Conservation (phyloP, 2,113 vertebrate genomes). For the pig (Sus scrofa) region T2T-Sscrofa CM000812.6:232625001-232625500, state of each 20-base stretch:
- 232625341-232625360: conserved; percentile 13
- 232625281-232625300: background rate
- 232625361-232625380: background rate
- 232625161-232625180: background rate
- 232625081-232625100: background rate
- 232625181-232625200: conserved; percentile 16
- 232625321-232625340: background rate
- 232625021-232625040: background rate
- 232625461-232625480: background rate
- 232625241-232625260: background rate
- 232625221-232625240: conserved; percentile 7
- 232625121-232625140: background rate
- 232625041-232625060: background rate
- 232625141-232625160: background rate
- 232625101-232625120: background rate
- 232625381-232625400: background rate
- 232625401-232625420: background rate
- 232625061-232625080: conserved; percentile 39
- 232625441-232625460: background rate
- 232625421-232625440: background rate
- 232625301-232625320: background rate
- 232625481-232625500: background rate
- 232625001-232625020: background rate
- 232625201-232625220: background rate
- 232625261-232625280: background rate